These are phyloP conservation scores for Aethina tumida DNA, from an alignment of 1,140 invertebrate species.

Conservation along the genomic window DNA sequence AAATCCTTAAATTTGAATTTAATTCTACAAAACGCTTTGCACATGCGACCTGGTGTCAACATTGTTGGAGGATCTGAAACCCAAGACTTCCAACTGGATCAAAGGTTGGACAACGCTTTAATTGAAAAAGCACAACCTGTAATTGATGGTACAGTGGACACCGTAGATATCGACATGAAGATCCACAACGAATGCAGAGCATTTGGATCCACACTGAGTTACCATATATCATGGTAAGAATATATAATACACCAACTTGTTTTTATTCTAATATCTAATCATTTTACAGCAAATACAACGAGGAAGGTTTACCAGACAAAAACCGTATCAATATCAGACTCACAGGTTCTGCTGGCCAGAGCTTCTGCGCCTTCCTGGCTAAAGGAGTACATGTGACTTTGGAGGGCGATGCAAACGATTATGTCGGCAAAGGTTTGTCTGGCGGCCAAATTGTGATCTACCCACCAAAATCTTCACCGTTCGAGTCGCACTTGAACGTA, in stretches of 20 bases:
- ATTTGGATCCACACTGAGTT: slow-evolving; percentile 89
- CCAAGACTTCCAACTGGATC: slow-evolving; percentile 87
- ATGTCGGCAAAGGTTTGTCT: slow-evolving; percentile 90
- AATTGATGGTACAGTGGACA: slow-evolving; percentile 57
- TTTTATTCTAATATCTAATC: slow-evolving; percentile 3
- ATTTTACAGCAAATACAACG: slow-evolving; percentile 68
- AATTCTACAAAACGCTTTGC: slow-evolving; percentile 81
- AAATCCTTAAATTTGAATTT: slow-evolving; percentile 73
- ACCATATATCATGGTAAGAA: slow-evolving; percentile 82
- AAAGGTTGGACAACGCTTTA: slow-evolving; percentile 75
- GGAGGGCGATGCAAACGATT: slow-evolving; percentile 98
- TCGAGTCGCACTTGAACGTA: slow-evolving; percentile 88
- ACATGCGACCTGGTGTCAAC: slow-evolving; percentile 80
- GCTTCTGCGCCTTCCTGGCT: slow-evolving; percentile 96
- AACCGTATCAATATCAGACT: slow-evolving; percentile 79
- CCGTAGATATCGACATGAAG: slow-evolving; percentile 63
- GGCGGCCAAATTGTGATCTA: slow-evolving; percentile 93
- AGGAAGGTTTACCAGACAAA: slow-evolving; percentile 73
- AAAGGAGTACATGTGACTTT: slow-evolving; percentile 83
- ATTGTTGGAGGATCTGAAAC: slow-evolving; percentile 81
- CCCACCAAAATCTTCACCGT: slow-evolving; percentile 75
- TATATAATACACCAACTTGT: background rate
- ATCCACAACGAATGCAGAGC: slow-evolving; percentile 89
- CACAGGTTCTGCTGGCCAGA: slow-evolving; percentile 94
- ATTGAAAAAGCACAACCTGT: slow-evolving; percentile 68